Base-by-base conservation (phyloP, 1,140 invertebrate species). In the Phymastichus coffea region DNA sequence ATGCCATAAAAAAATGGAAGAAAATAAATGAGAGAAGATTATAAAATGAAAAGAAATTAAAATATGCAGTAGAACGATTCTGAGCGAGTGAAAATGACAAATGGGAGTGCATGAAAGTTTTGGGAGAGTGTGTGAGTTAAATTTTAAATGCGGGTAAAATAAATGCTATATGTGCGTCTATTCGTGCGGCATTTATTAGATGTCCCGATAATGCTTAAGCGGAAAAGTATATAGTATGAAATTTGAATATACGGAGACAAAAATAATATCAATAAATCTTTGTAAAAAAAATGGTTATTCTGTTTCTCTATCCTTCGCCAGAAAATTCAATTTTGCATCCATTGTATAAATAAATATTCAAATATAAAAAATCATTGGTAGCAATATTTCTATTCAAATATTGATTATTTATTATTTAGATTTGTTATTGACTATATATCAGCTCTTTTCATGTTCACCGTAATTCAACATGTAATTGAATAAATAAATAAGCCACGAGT, bases 241-340 rank as follows among this genome's bases (percentile, higher is more conserved):
- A 38, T 51, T 38, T 35, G 17, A 53, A 26, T 53, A 41, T 40
- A 7, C 37, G 25, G 15, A 41, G 22, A 7, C 26, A 26, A 41
- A 15, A 47, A 15, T 28, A 53, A 40, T 41, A 53, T 25, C 49
- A 53, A 26, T 53, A 53, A 53, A 53, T 17, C 37, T 53, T 53
- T 53, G 23, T 53, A 53, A 53, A 40, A 26, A 52, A 53, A 41
- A 9, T 9, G 10, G 17, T 51, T 30, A 28, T 28, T 17, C n/a
- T n/a, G n/a, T n/a, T n/a, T n/a, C n/a, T n/a, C n/a, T n/a, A n/a
- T n/a, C n/a, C n/a, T n/a, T n/a, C n/a, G n/a, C n/a, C n/a, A n/a
- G n/a, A n/a, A n/a, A n/a, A n/a, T n/a, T n/a, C n/a, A n/a, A n/a
- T n/a, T n/a, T n/a, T n/a, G n/a, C n/a, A n/a, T n/a, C n/a, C n/a